These are phyloP conservation scores for Oreortyx pictus DNA, from an alignment of 2,797 vertebrate species.

Conservation along the genomic window DNA sequence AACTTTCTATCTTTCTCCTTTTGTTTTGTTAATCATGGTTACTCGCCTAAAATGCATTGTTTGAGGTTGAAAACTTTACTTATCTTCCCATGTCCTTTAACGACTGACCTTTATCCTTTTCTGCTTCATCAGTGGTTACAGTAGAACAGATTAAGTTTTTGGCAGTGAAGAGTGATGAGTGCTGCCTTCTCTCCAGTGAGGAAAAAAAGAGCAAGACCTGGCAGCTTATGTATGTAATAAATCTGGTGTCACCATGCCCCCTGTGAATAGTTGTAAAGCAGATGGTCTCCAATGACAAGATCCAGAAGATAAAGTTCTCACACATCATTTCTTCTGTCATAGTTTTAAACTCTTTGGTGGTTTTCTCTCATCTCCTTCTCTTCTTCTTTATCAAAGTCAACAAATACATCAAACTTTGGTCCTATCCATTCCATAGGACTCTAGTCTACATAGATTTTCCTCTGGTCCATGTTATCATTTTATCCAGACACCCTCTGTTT, in stretches of 20 bases:
- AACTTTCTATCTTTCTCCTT: conserved; percentile 46
- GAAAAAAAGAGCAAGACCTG: neutral
- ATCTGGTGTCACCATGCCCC: neutral
- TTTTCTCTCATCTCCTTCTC: neutral
- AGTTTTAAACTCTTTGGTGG: neutral
- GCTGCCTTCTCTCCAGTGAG: conserved; percentile 20
- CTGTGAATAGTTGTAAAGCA: conserved; percentile 5
- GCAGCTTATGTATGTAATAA: neutral
- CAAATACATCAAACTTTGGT: neutral
- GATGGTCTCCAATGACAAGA: neutral
- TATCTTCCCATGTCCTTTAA: conserved; percentile 19
- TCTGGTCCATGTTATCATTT: neutral
- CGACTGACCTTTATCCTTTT: conserved; percentile 12
- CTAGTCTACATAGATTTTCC: neutral
- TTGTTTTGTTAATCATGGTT: conserved; percentile 28
- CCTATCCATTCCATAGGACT: neutral
- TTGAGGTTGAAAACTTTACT: conserved; percentile 27
- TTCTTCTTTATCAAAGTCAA: neutral
- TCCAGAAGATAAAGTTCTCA: neutral
- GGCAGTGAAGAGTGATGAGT: neutral
- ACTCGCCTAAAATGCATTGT: conserved; percentile 41
- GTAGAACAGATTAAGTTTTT: conserved; percentile 21
- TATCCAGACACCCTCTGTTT: neutral
- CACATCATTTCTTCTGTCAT: neutral
- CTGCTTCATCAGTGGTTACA: conserved; percentile 43